phyloP scores from a whole-genome alignment of 2,888 invertebrate genomes.

The Phytoseiulus persimilis region DNA sequence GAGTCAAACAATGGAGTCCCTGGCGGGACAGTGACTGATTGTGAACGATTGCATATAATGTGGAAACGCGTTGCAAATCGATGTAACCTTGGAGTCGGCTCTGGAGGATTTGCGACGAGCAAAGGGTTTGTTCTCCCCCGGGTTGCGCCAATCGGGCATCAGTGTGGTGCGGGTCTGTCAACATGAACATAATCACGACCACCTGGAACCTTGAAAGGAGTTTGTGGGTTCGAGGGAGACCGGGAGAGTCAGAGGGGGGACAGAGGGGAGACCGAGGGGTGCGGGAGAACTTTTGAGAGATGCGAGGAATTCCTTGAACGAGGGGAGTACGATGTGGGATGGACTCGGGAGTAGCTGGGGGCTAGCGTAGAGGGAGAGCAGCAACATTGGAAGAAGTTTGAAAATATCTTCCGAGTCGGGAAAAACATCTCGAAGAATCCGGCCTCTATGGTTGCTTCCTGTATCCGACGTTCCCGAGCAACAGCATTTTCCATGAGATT shows the following conservation, averaged over 20 bases:
- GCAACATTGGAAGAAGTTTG: too few species aligned
- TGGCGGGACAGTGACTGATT: not conserved
- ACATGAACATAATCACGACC: conserved; percentile 5
- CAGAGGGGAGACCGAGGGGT: not conserved
- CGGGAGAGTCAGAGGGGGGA: not conserved
- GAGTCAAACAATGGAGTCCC: not conserved
- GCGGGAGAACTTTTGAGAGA: not conserved
- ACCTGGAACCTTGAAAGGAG: not conserved
- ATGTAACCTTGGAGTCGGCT: not conserved
- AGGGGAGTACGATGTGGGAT: not conserved
- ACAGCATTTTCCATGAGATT: too few species aligned
- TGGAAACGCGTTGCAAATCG: not conserved
- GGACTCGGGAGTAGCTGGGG: too few species aligned
- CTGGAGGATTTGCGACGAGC: not conserved
- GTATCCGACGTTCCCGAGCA: too few species aligned
- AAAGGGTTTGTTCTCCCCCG: not conserved
- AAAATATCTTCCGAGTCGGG: too few species aligned
- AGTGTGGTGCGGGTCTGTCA: not conserved
- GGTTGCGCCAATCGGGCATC: not conserved
- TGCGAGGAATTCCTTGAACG: not conserved
- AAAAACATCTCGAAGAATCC: too few species aligned
- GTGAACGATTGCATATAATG: not conserved
- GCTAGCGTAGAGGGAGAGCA: too few species aligned
- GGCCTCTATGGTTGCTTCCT: too few species aligned
- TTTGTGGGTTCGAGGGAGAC: not conserved